phyloP scores from a whole-genome alignment of 2,797 vertebrate species.

The Acanthurus tractus region DNA sequence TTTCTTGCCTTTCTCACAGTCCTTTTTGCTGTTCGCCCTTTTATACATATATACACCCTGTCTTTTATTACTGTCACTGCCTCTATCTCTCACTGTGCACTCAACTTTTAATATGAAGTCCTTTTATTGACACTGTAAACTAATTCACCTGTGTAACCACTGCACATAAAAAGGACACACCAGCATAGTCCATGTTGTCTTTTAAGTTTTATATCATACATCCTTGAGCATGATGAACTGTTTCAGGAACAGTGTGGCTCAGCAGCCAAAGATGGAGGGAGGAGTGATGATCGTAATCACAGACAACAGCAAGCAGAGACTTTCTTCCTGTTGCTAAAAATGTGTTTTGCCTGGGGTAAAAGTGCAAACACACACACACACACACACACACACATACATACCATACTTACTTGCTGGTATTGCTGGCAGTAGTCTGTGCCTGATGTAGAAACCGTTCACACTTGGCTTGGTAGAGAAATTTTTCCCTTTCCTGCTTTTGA shows the following conservation, averaged over 20 bases:
- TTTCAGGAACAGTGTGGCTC: not conserved
- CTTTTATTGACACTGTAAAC: slow-evolving; percentile 29
- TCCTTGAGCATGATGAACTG: not conserved
- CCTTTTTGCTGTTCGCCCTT: not conserved
- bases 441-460: slow-evolving; percentile 3
- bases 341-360: slow-evolving; percentile 25
- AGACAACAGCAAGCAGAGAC: slow-evolving; percentile 36
- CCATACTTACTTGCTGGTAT: no score
- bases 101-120: not conserved
- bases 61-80: not conserved
- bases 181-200: no score
- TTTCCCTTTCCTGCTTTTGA: slow-evolving; percentile 41
- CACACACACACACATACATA: not conserved
- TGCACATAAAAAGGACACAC: slow-evolving; percentile 10
- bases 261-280: slow-evolving; percentile 22
- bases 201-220: not conserved
- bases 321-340: slow-evolving; percentile 72
- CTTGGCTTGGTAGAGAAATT: slow-evolving; percentile 6
- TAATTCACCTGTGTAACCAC: slow-evolving; percentile 2
- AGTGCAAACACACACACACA: not conserved
- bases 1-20: not conserved
- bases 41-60: not conserved
- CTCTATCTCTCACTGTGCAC: not conserved
- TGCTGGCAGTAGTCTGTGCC: not conserved
- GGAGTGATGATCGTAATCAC: slow-evolving; percentile 36